Percentiles rank a stretch among this genome's conserved stretches.
Evolutionary conservation across 2,113 vertebrate genomes (phyloP).

Genomic region (Calidris pygmaea): DNA sequence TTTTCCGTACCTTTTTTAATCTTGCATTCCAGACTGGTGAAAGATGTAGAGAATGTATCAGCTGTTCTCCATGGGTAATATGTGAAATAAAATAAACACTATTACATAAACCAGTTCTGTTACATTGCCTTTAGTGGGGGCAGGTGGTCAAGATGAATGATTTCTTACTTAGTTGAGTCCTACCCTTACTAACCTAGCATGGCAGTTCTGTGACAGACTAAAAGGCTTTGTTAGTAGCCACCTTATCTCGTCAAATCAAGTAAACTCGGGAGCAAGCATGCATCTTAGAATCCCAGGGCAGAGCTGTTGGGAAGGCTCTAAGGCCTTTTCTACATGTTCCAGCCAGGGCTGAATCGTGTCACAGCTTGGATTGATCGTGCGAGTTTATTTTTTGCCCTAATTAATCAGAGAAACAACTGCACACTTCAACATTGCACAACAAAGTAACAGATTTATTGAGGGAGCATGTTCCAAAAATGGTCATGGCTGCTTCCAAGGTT

Average conservation of each 20-base stretch:
- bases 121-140: neutral
- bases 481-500: conserved; percentile 56
- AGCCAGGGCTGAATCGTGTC: conserved; percentile 56
- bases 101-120: conserved; percentile 28
- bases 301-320: neutral
- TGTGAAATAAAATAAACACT: conserved; percentile 76
- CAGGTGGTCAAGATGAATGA: neutral
- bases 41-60: conserved; percentile 78
- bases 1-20: conserved; percentile 58
- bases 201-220: neutral
- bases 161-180: neutral
- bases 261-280: neutral
- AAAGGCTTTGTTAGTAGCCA: neutral
- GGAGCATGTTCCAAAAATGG: conserved; percentile 25
- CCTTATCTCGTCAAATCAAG: neutral
- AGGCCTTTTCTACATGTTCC: conserved; percentile 2
- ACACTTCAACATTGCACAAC: conserved; percentile 64
- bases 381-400: conserved; percentile 67
- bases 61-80: conserved; percentile 80
- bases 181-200: neutral
- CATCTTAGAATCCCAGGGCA: neutral
- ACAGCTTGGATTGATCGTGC: conserved; percentile 43
- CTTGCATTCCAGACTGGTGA: conserved; percentile 74
- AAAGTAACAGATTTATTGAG: conserved; percentile 61
- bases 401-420: conserved; percentile 69